Evolutionary conservation across 2,888 invertebrate genomes (phyloP), one percentile per base, ranked within the genome.

Genomic region (Gryllus longicercus): DNA sequence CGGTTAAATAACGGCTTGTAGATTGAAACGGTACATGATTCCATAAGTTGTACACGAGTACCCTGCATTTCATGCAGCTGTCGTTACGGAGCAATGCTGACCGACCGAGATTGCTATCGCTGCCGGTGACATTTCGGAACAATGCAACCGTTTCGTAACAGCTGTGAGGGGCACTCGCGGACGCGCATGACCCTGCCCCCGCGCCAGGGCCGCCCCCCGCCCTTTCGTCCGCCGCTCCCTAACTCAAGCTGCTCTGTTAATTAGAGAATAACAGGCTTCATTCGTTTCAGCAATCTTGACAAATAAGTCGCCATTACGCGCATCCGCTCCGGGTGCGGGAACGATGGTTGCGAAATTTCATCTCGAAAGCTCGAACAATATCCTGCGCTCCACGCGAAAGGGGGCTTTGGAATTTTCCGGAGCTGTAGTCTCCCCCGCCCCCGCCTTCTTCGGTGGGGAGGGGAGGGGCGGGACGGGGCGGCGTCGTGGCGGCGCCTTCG

Each of bases 261-360:
- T 63, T 63, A 63, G 63, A 63, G 63, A 63, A 63, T 63, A 63
- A 63, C 63, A 63, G 63, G 63, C 63, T 63, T 63, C 63, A 63
- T 63, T 63, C 63, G 63, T 63, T 63, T 63, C 63, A n/a, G 63
- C 63, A 63, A 63, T 63, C 63, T 63, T 63, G 63, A 63, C 63
- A 63, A 63, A 63, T 63, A 63, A 63, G 63, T 63, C 63, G 63
- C 63, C 63, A 63, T 63, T 63, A 63, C n/a, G 63, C 14, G 63
- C n/a, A 63, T 63, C 63, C 63, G 63, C 63, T 16, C n/a, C 5
- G n/a, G 63, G 63, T 8, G 63, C 11, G n/a, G 63, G 63, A 63
- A 63, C 16, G 63, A n/a, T 63, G 63, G 63, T n/a, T n/a, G 63
- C 63, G 63, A 63, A 63, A 63, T 63, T 63, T 63, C 63, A 63